A percentile compares a stretch with the other conserved stretches of the same genome.
Evolutionary conservation across 2,888 invertebrate species (phyloP).

Genomic region (Emmelina monodactyla): DNA sequence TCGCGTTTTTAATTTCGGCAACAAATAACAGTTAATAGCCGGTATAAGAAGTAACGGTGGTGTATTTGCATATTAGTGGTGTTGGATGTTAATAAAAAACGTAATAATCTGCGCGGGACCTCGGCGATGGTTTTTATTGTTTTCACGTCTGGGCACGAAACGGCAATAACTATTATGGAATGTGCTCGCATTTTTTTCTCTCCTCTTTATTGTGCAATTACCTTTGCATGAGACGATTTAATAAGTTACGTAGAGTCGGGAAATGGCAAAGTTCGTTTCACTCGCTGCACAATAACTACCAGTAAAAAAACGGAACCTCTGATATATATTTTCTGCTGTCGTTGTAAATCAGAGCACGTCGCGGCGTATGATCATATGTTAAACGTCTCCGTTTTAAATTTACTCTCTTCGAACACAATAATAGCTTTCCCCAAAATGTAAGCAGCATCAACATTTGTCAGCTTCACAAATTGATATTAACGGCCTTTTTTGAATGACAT

Average conservation of each 20-base stretch:
- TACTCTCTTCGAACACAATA: too few species aligned
- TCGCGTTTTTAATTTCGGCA: slow-evolving; percentile 55
- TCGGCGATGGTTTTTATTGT: background rate
- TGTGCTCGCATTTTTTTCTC: background rate
- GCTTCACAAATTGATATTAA: background rate
- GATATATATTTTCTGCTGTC: too few species aligned
- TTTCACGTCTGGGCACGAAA: background rate
- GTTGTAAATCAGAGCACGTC: slow-evolving; percentile 58
- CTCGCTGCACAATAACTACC: background rate
- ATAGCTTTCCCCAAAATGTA: background rate
- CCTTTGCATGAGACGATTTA: slow-evolving; percentile 11
- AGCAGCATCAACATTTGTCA: background rate
- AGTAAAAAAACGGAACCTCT: background rate
- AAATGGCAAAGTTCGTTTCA: background rate
- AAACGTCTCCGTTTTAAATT: slow-evolving; percentile 47
- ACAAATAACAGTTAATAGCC: slow-evolving; percentile 56
- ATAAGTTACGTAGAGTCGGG: background rate
- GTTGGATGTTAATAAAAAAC: slow-evolving; percentile 29
- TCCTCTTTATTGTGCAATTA: background rate
- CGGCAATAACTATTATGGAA: background rate
- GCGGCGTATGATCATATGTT: slow-evolving; percentile 58
- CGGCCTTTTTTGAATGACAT: too few species aligned
- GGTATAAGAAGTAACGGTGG: slow-evolving; percentile 38
- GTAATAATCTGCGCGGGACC: background rate
- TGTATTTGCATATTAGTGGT: slow-evolving; percentile 48